Evolutionary conservation across 2,888 invertebrate species (phyloP).

Genomic region (Parnassius glacialis): DNA sequence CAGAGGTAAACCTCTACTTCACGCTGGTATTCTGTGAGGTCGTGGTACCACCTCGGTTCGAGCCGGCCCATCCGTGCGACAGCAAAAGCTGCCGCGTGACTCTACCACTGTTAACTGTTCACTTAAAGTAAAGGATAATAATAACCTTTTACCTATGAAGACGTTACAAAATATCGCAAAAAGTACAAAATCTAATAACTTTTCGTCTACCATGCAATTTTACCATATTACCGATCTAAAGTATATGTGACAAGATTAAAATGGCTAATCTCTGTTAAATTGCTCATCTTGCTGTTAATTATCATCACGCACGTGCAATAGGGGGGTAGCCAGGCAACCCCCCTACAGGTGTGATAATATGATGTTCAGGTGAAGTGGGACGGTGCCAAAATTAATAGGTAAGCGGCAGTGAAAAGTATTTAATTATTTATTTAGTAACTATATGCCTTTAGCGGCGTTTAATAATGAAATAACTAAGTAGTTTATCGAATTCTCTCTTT

Average conservation of each 20-base stretch:
- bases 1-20: too few species aligned
- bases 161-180: too few species aligned
- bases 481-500: too few species aligned
- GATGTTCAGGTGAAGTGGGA: conserved; percentile 23
- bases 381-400: conserved; percentile 20
- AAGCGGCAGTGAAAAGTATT: conserved; percentile 2
- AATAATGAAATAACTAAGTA: background rate
- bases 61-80: too few species aligned
- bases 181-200: background rate
- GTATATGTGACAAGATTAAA: conserved; percentile 55
- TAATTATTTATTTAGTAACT: background rate
- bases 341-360: conserved; percentile 43
- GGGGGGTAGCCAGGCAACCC: conserved; percentile 64
- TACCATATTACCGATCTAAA: conserved; percentile 34
- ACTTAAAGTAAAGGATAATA: too few species aligned
- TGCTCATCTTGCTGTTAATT: conserved; percentile 69
- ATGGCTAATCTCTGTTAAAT: conserved; percentile 63
- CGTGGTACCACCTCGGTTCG: too few species aligned
- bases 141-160: too few species aligned
- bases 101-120: too few species aligned
- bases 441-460: background rate
- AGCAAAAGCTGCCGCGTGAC: too few species aligned
- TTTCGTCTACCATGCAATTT: conserved; percentile 4
- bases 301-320: conserved; percentile 52
- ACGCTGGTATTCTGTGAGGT: too few species aligned